These are phyloP conservation scores for Gallinago solitaria DNA, from an alignment of 2,797 vertebrate genomes.

Conservation along the genomic window DNA sequence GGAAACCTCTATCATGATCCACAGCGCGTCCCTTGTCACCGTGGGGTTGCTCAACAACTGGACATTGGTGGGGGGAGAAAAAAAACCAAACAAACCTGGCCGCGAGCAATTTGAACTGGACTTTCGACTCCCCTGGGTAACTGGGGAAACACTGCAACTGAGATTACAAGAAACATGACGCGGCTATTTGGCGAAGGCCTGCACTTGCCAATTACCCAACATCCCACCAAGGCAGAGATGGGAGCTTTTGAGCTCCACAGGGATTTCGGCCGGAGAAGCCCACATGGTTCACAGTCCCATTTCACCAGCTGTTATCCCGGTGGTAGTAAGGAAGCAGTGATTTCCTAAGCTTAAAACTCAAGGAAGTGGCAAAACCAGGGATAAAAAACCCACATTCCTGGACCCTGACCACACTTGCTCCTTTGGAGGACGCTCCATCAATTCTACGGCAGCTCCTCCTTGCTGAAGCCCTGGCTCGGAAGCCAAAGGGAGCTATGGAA, in stretches of 20 bases:
- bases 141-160: neutral
- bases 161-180: neutral
- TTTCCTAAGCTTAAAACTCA: neutral
- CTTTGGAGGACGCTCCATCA: neutral
- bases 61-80: rapidly evolving
- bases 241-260: neutral
- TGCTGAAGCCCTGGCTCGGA: neutral
- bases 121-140: neutral
- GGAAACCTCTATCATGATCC: neutral
- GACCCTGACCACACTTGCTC: rapidly evolving
- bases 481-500: neutral
- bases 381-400: neutral
- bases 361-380: neutral
- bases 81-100: too few relatives aligned
- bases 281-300: rapidly evolving
- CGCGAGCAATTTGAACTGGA: neutral
- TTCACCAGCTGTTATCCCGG: neutral
- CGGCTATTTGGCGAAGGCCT: neutral
- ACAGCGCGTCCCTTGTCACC: neutral
- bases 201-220: rapidly evolving
- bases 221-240: neutral
- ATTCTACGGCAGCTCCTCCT: neutral
- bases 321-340: neutral
- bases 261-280: neutral
- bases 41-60: neutral